phyloP scores from a whole-genome alignment of 2,888 invertebrate genomes.

The Trypoxylon attenuatum region DNA sequence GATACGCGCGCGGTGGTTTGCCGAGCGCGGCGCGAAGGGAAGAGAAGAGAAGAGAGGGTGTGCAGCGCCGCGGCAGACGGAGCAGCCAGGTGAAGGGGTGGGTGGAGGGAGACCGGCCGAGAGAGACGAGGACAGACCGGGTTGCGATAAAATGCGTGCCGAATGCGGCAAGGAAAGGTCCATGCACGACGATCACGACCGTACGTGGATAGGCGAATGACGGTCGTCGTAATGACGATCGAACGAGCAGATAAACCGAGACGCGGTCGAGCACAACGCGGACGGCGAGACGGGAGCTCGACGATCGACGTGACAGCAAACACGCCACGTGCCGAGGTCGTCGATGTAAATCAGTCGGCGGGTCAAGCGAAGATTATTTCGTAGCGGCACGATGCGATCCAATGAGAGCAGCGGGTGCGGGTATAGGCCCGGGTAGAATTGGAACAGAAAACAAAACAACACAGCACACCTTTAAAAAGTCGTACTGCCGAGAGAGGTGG shows the following conservation, averaged over 20 bases:
- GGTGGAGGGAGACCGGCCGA: conserved; percentile 49
- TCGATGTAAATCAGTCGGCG: conserved; percentile 14
- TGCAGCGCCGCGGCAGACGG: conserved; percentile 61
- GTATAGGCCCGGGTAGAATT: conserved; percentile 10
- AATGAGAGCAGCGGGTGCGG: conserved; percentile 11
- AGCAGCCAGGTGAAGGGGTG: conserved; percentile 67
- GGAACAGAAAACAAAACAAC: conserved; percentile 47
- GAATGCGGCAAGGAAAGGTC: conserved; percentile 47
- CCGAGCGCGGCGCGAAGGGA: conserved; percentile 24
- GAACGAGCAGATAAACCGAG: conserved; percentile 8
- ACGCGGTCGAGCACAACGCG: background rate
- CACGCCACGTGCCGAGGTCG: conserved; percentile 49
- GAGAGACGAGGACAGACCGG: conserved; percentile 49
- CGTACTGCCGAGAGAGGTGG: background rate
- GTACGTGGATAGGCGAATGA: background rate
- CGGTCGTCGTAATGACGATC: conserved; percentile 2
- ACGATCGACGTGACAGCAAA: conserved; percentile 1
- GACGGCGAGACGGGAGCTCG: background rate
- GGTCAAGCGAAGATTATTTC: conserved; percentile 8
- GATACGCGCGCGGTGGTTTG: conserved; percentile 39
- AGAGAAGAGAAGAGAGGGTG: conserved; percentile 47
- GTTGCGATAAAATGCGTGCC: conserved; percentile 49
- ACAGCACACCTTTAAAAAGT: conserved; percentile 45
- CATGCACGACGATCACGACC: conserved; percentile 37
- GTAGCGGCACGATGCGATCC: conserved; percentile 15